Percentiles rank a stretch among this genome's conserved stretches.
These are phyloP conservation scores for Gallinago paraguaiae DNA, from an alignment of 2,113 vertebrate species.

Conservation along the genomic window DNA sequence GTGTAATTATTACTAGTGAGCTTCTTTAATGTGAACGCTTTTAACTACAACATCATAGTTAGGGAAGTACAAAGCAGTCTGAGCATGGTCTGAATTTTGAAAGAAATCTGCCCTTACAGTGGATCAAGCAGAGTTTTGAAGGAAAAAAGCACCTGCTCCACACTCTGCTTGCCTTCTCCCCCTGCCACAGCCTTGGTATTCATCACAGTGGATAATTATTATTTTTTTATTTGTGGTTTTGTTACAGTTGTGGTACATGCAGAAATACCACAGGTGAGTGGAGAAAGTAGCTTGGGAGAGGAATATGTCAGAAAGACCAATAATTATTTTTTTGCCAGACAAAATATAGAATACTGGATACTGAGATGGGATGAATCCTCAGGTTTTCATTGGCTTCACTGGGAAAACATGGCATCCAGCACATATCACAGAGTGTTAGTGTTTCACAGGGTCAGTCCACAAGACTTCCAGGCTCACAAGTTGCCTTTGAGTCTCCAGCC, in stretches of 20 bases:
- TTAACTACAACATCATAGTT: neutral
- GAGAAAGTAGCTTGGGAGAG: neutral
- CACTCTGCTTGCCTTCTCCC: neutral
- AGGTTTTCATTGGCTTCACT: neutral
- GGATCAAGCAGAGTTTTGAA: neutral
- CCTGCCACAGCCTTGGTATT: neutral
- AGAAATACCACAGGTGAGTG: neutral
- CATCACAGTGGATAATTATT: neutral
- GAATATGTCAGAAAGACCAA: neutral
- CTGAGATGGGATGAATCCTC: neutral
- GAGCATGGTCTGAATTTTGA: slow-evolving; percentile 12
- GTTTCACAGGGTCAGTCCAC: neutral
- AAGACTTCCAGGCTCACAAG: neutral
- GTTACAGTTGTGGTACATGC: neutral
- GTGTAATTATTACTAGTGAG: slow-evolving; percentile 52
- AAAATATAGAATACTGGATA: neutral
- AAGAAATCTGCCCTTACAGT: neutral
- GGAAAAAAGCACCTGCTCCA: neutral
- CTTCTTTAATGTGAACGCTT: slow-evolving; percentile 40
- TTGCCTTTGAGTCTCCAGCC: neutral
- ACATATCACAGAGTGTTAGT: neutral
- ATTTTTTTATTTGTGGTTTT: neutral
- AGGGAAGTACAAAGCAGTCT: slow-evolving; percentile 6
- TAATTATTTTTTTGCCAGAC: neutral
- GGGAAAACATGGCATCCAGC: neutral